phyloP scores from a whole-genome alignment of 1,140 invertebrate genomes.

The Drosophila tsacasi region DNA sequence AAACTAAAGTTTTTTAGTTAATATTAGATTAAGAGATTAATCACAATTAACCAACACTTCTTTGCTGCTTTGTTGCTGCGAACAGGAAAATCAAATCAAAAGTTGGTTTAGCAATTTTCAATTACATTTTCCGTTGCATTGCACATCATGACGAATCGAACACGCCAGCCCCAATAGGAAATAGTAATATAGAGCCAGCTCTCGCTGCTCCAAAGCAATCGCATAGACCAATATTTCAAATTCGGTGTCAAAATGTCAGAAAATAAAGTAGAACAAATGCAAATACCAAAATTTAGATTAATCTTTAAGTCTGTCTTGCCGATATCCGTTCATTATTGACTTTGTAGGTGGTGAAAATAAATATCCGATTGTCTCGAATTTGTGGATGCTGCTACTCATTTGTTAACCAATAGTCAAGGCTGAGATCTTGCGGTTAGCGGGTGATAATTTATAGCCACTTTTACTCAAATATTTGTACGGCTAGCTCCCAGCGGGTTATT shows the following conservation, averaged over 20 bases:
- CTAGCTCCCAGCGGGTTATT: conserved; percentile 19
- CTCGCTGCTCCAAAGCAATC: conserved; percentile 5
- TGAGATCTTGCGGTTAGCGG: conserved; percentile 30
- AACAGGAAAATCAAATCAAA: conserved; percentile 43
- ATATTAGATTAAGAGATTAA: not conserved
- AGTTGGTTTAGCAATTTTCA: conserved; percentile 24
- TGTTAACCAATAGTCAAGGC: conserved; percentile 55
- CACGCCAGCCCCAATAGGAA: conserved; percentile 23
- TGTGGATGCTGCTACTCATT: conserved; percentile 19
- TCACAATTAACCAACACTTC: conserved; percentile 5
- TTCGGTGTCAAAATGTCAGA: conserved; percentile 3
- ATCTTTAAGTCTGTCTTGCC: not conserved
- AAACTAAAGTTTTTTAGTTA: too few relatives aligned
- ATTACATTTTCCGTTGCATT: conserved; percentile 48
- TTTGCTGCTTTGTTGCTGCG: too few relatives aligned
- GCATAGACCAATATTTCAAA: conserved; percentile 16
- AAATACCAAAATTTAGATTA: conserved; percentile 22
- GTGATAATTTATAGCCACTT: conserved; percentile 46
- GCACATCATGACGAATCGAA: conserved; percentile 16
- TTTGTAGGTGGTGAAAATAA: conserved; percentile 18
- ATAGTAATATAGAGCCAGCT: conserved; percentile 10
- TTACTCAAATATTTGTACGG: conserved; percentile 31
- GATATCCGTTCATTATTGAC: not conserved
- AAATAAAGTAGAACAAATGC: conserved; percentile 35
- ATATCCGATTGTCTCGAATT: conserved; percentile 33